Conservation (phyloP, 2,888 invertebrate species). For the Carcina quercana region DNA sequence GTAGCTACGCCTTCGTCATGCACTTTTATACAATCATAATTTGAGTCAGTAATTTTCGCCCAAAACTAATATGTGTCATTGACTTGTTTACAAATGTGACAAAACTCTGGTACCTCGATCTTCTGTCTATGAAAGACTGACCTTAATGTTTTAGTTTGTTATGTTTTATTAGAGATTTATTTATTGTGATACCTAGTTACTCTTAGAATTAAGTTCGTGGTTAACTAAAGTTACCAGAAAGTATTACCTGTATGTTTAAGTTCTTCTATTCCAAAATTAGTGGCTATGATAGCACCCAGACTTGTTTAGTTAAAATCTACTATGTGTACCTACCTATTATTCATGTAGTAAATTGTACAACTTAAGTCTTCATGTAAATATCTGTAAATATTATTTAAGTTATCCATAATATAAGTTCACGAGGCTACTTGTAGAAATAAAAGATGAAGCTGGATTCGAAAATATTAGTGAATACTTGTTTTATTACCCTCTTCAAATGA, state of each 20-base stretch:
- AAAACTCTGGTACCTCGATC: constrained; percentile 7
- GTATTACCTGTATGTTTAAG: constrained; percentile 61
- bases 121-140: constrained; percentile 52
- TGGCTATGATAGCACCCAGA: constrained; percentile 49
- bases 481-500: no score
- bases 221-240: constrained; percentile 70
- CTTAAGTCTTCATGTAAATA: constrained; percentile 25
- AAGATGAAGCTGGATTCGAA: no score
- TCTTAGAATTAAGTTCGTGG: constrained; percentile 41
- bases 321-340: constrained; percentile 22
- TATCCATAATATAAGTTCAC: constrained; percentile 29
- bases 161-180: constrained; percentile 63
- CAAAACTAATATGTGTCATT: no score
- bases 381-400: constrained; percentile 49
- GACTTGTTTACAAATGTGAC: no score
- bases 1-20: no score
- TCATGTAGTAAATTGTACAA: constrained; percentile 9
- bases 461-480: no score
- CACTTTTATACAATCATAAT: no score
- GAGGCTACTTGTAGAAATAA: constrained; percentile 53
- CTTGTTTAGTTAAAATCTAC: no score
- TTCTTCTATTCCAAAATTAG: constrained; percentile 47
- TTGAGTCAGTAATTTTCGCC: no score
- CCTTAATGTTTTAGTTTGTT: constrained; percentile 56
- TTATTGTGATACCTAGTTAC: constrained; percentile 61